These are phyloP conservation scores for Garra rufa DNA, from an alignment of 2,113 vertebrate species.

Conservation along the genomic window DNA sequence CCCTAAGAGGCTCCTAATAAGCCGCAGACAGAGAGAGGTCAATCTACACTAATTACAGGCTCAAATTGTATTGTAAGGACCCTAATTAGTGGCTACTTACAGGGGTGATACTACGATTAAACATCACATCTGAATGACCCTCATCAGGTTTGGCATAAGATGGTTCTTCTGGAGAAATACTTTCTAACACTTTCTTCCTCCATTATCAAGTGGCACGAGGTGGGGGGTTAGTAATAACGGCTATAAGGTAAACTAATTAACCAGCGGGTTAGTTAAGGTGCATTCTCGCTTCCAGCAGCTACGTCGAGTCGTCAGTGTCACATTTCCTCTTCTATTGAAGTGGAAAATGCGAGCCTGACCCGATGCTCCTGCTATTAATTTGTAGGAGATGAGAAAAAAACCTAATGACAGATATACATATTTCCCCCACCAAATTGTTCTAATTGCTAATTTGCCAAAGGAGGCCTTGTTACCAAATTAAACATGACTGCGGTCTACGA, in stretches of 20 bases:
- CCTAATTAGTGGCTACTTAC: conserved; percentile 94
- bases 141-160: conserved; percentile 83
- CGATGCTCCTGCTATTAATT: conserved; percentile 92
- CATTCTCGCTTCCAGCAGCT: conserved; percentile 84
- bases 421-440: conserved; percentile 94
- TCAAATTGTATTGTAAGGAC: conserved; percentile 93
- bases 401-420: conserved; percentile 99
- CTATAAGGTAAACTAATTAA: conserved; percentile 98
- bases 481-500: conserved; percentile 78
- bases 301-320: conserved; percentile 78
- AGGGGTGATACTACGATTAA: conserved; percentile 96
- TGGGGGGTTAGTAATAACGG: conserved; percentile 91
- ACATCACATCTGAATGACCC: conserved; percentile 88
- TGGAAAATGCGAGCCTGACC: conserved; percentile 94
- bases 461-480: conserved; percentile 92
- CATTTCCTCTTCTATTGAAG: conserved; percentile 87
- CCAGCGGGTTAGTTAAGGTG: conserved; percentile 85
- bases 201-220: conserved; percentile 43
- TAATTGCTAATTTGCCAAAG: conserved; percentile 99
- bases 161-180: conserved; percentile 6
- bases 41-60: conserved; percentile 97
- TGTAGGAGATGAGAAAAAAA: conserved; percentile 72
- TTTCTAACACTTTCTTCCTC: conserved; percentile 63
- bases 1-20: conserved; percentile 88
- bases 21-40: conserved; percentile 90